These are phyloP conservation scores for Chelon labrosus DNA, from an alignment of 2,797 vertebrate species.

Conservation along the genomic window DNA sequence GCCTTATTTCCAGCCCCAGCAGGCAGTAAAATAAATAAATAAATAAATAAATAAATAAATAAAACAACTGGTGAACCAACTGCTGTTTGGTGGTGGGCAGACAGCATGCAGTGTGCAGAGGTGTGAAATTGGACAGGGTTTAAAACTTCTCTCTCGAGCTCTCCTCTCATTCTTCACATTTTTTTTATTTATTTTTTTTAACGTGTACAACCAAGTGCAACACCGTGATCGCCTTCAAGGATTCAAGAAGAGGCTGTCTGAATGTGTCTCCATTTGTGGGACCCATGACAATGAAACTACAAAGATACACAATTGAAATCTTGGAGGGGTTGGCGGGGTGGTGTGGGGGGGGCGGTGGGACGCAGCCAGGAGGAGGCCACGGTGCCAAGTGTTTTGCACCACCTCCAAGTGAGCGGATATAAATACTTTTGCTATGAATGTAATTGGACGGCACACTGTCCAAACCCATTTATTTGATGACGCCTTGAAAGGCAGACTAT, in stretches of 20 bases:
- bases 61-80: constrained; percentile 30
- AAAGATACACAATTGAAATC: constrained; percentile 16
- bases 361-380: constrained; percentile 7
- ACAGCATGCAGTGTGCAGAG: constrained; percentile 41
- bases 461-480: constrained; percentile 12
- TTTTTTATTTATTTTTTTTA: not conserved
- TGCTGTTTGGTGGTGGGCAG: constrained; percentile 28
- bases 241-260: not conserved
- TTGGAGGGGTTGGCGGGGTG: not conserved
- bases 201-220: not conserved
- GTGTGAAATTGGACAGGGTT: constrained; percentile 67
- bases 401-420: constrained; percentile 8
- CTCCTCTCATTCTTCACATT: constrained; percentile 25
- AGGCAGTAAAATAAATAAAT: constrained; percentile 31
- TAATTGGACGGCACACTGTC: not conserved
- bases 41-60: no score
- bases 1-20: constrained; percentile 48
- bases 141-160: constrained; percentile 46
- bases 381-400: not conserved
- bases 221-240: constrained; percentile 12
- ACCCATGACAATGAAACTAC: constrained; percentile 7
- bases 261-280: constrained; percentile 11
- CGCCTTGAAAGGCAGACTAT: constrained; percentile 1
- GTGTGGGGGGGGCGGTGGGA: no score
- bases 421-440: constrained; percentile 12